These are phyloP conservation scores for Drosophila repletoides DNA, from an alignment of 1,140 invertebrate genomes.

Conservation along the genomic window DNA sequence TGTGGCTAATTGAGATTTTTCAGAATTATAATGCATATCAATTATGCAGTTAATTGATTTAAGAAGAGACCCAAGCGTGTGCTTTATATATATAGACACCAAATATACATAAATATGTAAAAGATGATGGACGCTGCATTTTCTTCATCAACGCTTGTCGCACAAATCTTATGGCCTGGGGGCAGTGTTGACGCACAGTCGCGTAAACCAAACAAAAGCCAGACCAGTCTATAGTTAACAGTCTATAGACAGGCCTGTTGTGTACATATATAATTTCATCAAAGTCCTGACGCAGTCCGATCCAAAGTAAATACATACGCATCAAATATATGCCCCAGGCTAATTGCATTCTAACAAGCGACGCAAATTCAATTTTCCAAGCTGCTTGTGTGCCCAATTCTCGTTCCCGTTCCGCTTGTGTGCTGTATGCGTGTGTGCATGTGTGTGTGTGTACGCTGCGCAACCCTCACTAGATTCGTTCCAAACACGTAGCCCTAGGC, in stretches of 20 bases:
- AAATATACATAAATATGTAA: conserved; percentile 15
- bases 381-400: conserved; percentile 45
- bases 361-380: conserved; percentile 71
- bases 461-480: conserved; percentile 70
- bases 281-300: conserved; percentile 32
- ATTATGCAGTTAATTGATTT: conserved; percentile 66
- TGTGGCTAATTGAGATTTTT: conserved; percentile 57
- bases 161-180: conserved; percentile 5
- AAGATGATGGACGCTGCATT: conserved; percentile 20
- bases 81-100: no score
- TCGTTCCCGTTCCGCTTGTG: conserved; percentile 21
- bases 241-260: conserved; percentile 31
- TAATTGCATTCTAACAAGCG: conserved; percentile 81
- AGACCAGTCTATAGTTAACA: conserved; percentile 12
- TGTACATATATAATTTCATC: conserved; percentile 62
- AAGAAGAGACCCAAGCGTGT: conserved; percentile 3
- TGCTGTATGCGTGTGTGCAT: not conserved
- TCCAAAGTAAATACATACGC: conserved; percentile 55
- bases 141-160: conserved; percentile 4
- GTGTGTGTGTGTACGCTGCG: not conserved
- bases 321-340: conserved; percentile 54
- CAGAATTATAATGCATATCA: conserved; percentile 58
- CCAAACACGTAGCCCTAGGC: conserved; percentile 57
- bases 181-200: conserved; percentile 30
- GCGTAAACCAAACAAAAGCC: conserved; percentile 40